A percentile compares a stretch with the other conserved stretches of the same genome.
These are phyloP conservation scores for Hydropsyche betteni DNA, from an alignment of 2,888 invertebrate genomes.

Conservation along the genomic window DNA sequence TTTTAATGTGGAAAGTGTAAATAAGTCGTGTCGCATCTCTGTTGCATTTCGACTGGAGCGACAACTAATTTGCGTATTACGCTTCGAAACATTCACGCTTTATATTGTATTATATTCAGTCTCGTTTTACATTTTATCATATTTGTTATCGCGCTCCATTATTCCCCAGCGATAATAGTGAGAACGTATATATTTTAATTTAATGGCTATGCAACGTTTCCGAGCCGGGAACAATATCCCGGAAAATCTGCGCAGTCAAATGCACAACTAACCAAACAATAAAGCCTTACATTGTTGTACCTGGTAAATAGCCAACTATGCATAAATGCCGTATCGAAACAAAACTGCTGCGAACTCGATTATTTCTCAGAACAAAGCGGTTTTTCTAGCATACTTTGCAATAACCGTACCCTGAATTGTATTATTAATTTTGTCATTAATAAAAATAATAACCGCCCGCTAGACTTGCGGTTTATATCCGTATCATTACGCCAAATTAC, in stretches of 20 bases:
- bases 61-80: too few species aligned
- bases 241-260: conserved; percentile 10
- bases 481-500: conserved; percentile 21
- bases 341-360: too few species aligned
- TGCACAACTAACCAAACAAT: conserved; percentile 23
- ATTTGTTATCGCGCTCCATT: neutral
- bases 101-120: neutral
- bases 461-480: conserved; percentile 3
- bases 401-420: neutral
- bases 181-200: conserved; percentile 4
- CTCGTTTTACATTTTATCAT: neutral
- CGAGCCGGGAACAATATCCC: conserved; percentile 13
- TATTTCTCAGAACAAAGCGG: too few species aligned
- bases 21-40: neutral
- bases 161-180: neutral
- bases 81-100: neutral
- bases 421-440: conserved; percentile 23
- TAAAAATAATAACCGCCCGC: conserved; percentile 7
- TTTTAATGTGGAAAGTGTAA: neutral
- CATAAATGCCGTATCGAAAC: too few species aligned
- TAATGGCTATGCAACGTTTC: conserved; percentile 8
- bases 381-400: neutral
- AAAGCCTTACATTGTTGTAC: conserved; percentile 10
- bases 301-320: neutral
- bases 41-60: too few species aligned